Conservation (phyloP, 1,140 invertebrate species). For the Nasonia giraulti region DNA sequence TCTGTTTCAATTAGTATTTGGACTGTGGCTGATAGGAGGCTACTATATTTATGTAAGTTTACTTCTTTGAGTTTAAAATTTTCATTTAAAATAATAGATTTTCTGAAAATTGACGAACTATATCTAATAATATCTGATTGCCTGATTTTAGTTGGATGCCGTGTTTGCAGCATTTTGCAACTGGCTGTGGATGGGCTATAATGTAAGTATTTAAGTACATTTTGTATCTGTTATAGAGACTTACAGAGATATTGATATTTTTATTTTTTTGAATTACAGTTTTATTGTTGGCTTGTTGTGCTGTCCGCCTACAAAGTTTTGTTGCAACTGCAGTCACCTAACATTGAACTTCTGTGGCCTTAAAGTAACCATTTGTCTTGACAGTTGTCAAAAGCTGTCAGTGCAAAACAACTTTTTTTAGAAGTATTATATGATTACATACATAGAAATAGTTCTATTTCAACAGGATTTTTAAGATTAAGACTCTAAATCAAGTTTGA, state of each 20-base stretch:
- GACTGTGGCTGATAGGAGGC: slow-evolving; percentile 87
- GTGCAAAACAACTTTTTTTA: neutral
- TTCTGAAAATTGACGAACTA: no score
- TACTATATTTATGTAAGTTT: slow-evolving; percentile 92
- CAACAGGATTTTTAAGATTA: neutral
- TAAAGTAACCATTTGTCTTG: slow-evolving; percentile 63
- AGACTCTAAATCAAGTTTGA: neutral
- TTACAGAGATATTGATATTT: slow-evolving; percentile 27
- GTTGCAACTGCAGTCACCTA: slow-evolving; percentile 86
- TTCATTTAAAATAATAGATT: no score
- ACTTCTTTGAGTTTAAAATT: neutral
- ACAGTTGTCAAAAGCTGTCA: neutral
- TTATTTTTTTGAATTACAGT: slow-evolving; percentile 75
- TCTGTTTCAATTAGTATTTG: slow-evolving; percentile 85
- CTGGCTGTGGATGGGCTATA: slow-evolving; percentile 88
- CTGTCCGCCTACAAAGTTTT: slow-evolving; percentile 89
- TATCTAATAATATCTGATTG: neutral
- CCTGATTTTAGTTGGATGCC: slow-evolving; percentile 81
- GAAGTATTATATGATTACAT: neutral
- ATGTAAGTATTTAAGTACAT: slow-evolving; percentile 79
- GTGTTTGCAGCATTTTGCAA: slow-evolving; percentile 84
- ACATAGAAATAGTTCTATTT: neutral
- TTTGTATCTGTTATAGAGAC: neutral
- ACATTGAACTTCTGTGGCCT: slow-evolving; percentile 87
- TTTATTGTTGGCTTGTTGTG: slow-evolving; percentile 90